Evolutionary conservation across 2,797 vertebrate species (phyloP).

Genomic region (Tympanoctomys barrerae): DNA sequence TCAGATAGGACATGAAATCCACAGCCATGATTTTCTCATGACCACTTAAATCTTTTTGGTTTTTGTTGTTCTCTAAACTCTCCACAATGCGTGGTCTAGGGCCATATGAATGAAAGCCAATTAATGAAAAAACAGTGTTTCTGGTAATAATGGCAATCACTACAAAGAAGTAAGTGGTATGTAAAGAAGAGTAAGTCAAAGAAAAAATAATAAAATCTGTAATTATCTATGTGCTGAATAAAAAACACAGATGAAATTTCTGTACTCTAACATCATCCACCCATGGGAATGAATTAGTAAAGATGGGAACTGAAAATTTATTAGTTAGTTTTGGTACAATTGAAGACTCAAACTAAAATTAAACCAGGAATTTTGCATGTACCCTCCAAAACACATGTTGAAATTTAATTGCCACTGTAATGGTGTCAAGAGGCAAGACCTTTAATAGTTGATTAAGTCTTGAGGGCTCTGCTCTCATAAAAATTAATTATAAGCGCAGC

Average conservation of each 20-base stretch:
- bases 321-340: background rate
- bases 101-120: no score
- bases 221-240: background rate
- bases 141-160: background rate
- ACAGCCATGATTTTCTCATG: background rate
- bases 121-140: background rate
- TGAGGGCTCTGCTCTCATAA: background rate
- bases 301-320: background rate
- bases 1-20: background rate
- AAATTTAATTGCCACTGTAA: background rate
- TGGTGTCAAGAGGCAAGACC: background rate
- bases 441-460: no score
- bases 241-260: slow-evolving; percentile 25
- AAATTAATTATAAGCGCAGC: background rate
- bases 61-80: background rate
- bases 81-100: background rate
- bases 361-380: background rate
- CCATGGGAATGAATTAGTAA: background rate
- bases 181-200: background rate
- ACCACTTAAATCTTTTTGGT: background rate
- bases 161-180: background rate
- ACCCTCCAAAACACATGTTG: background rate
- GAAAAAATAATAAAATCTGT: background rate
- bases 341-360: background rate
- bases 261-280: background rate